Evolutionary conservation across 2,113 vertebrate species (phyloP).

Genomic region (Otus sunia): DNA sequence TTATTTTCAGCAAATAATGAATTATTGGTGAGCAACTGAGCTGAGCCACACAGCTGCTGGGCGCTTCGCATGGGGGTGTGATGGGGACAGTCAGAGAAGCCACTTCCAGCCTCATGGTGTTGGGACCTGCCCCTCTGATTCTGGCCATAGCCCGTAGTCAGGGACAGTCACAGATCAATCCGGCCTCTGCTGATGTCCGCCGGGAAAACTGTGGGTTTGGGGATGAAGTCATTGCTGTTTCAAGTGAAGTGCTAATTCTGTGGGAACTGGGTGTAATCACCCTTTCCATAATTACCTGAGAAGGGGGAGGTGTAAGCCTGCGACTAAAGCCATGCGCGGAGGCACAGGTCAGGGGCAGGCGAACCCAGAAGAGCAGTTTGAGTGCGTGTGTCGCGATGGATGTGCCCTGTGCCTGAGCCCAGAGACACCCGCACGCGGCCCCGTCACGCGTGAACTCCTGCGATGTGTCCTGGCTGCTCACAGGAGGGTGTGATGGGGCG

Average conservation of each 20-base stretch:
- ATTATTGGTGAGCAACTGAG: background rate
- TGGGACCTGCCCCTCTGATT: background rate
- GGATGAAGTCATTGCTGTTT: background rate
- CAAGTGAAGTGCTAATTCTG: background rate
- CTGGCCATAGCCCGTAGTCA: background rate
- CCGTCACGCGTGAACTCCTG: accelerated
- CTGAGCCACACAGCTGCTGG: background rate
- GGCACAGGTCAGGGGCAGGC: accelerated
- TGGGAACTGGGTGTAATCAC: background rate
- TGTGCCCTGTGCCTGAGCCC: background rate
- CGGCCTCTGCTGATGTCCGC: background rate
- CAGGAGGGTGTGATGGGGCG: accelerated
- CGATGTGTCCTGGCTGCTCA: background rate
- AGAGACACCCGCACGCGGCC: background rate
- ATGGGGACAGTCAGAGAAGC: background rate
- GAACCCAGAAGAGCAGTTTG: background rate
- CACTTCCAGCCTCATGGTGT: background rate
- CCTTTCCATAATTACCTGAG: background rate
- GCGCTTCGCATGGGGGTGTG: background rate
- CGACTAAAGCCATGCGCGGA: accelerated
- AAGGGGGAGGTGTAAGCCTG: background rate
- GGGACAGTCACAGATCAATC: background rate
- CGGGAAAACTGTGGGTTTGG: background rate
- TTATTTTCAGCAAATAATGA: background rate
- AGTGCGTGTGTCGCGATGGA: accelerated